Percentiles rank a stretch among this genome's conserved stretches.
phyloP scores from a whole-genome alignment of 2,797 vertebrate genomes.

The Garrulus glandarius region DNA sequence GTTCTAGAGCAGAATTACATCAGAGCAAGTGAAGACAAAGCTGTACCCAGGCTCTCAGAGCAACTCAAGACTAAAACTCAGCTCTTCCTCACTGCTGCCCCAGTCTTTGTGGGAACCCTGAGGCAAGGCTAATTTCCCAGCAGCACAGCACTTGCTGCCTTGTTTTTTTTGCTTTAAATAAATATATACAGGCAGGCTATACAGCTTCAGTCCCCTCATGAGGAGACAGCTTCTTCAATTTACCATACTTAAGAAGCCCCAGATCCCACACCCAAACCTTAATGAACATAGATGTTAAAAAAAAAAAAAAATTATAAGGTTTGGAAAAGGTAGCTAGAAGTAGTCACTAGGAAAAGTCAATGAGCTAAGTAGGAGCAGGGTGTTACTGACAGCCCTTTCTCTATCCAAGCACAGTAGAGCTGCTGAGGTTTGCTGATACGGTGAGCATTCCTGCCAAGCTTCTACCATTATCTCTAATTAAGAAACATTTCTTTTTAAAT shows the following conservation, averaged over 20 bases:
- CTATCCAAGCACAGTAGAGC: not conserved
- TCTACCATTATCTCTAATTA: conserved; percentile 12
- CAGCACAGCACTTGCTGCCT: not conserved
- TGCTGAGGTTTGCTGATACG: not conserved
- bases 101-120: not conserved
- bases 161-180: not conserved
- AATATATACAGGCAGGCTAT: accelerated
- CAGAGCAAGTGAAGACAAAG: not conserved
- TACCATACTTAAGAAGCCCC: not conserved
- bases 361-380: not conserved
- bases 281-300: not conserved
- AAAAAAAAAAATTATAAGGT: not conserved
- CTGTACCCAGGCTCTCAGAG: not conserved
- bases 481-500: conserved; percentile 48
- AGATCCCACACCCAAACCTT: not conserved
- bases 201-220: not conserved
- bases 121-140: not conserved
- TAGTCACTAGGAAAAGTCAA: not conserved
- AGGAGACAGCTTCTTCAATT: not conserved
- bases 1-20: not conserved
- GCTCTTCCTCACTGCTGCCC: not conserved
- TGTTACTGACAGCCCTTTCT: not conserved
- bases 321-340: not conserved
- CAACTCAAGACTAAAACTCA: not conserved
- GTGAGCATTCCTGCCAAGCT: not conserved